Conservation (phyloP, 2,113 vertebrate genomes). For the Pelecanoides urinatrix region DNA sequence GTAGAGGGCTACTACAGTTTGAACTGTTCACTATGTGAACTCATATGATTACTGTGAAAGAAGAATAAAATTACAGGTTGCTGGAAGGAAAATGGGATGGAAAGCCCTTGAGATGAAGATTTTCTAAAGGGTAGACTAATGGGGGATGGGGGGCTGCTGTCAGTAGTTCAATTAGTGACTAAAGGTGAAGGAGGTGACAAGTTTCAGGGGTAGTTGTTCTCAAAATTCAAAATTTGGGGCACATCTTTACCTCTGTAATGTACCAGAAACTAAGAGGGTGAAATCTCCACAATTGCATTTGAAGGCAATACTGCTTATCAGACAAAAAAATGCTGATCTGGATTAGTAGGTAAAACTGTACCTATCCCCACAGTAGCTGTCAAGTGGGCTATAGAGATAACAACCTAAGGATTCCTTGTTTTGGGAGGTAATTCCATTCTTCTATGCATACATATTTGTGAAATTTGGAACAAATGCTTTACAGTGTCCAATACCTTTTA, state of each 20-base stretch:
- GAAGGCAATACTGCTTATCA: background rate
- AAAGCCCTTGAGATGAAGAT: background rate
- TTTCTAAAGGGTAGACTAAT: background rate
- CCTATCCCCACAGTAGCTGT: background rate
- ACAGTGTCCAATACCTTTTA: constrained; percentile 31
- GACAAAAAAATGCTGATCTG: background rate
- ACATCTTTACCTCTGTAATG: background rate
- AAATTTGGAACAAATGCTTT: constrained; percentile 1
- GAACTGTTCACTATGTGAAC: background rate
- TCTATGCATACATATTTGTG: background rate
- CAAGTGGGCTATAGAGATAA: background rate
- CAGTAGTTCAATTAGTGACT: background rate
- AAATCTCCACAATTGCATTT: background rate
- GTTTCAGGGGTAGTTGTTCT: background rate
- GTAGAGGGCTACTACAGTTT: background rate
- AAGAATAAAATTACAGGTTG: background rate
- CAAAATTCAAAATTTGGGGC: background rate
- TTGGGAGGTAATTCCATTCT: background rate
- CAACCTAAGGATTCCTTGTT: background rate
- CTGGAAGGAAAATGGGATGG: background rate
- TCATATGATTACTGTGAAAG: background rate
- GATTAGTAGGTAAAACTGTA: background rate
- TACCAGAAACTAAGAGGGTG: background rate
- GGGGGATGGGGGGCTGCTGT: background rate
- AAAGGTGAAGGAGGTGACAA: background rate